phyloP scores from a whole-genome alignment of 1,140 invertebrate species.

The Frieseomelitta varia region DNA sequence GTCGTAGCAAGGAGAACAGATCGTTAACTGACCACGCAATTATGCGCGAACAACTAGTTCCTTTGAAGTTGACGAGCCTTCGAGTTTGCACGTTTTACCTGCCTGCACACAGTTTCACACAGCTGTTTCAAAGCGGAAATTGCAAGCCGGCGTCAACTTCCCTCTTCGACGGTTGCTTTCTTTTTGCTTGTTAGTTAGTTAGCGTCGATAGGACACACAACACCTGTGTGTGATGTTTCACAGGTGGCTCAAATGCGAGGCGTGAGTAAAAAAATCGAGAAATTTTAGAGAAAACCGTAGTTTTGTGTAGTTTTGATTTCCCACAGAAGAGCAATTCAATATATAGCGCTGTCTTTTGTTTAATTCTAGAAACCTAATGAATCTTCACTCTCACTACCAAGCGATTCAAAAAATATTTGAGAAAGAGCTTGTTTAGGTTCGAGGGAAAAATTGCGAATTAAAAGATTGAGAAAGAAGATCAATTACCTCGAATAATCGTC shows the following conservation, averaged over 20 bases:
- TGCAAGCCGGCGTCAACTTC: neutral
- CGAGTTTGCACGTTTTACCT: constrained; percentile 1
- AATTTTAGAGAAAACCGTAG: neutral
- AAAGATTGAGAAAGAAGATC: neutral
- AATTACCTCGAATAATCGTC: neutral
- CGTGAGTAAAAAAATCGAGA: neutral
- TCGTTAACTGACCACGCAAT: constrained; percentile 52
- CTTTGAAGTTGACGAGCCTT: constrained; percentile 20
- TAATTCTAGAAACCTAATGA: neutral
- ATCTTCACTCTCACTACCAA: neutral
- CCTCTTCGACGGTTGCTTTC: neutral
- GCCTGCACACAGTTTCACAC: neutral
- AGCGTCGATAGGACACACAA: neutral
- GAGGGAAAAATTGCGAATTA: neutral
- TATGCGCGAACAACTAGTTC: constrained; percentile 40
- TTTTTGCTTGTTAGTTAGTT: no score
- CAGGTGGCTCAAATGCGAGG: no score
- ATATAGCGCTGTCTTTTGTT: no score
- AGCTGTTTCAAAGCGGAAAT: constrained; percentile 26
- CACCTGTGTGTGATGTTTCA: neutral
- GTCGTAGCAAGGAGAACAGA: constrained; percentile 44
- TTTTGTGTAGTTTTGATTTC: no score
- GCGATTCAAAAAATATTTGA: neutral
- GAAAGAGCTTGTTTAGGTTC: neutral
- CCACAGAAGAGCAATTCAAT: no score